phyloP scores from a whole-genome alignment of 2,888 invertebrate genomes.

The Papilio demoleus region DNA sequence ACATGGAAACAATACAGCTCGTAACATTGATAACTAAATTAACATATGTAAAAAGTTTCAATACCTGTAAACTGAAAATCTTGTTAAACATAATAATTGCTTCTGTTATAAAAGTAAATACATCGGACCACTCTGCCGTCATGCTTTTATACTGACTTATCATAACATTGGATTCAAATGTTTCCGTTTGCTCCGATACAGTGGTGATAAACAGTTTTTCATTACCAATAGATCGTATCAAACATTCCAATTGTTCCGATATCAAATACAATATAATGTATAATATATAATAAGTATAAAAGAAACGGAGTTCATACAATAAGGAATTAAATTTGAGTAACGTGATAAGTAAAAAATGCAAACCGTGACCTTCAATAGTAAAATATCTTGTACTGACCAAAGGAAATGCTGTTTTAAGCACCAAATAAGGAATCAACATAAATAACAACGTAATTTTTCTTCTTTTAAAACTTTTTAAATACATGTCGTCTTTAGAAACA shows the following conservation, averaged over 20 bases:
- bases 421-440: neutral
- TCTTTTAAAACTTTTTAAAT: slow-evolving; percentile 15
- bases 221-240: slow-evolving; percentile 10
- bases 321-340: slow-evolving; percentile 1
- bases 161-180: neutral
- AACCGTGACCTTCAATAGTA: neutral
- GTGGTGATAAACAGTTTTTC: neutral
- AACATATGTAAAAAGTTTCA: neutral
- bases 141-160: neutral
- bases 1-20: no score
- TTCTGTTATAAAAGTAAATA: slow-evolving; percentile 2
- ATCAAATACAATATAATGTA: slow-evolving; percentile 14
- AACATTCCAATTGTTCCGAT: slow-evolving; percentile 24
- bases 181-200: neutral
- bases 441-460: neutral
- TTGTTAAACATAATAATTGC: slow-evolving; percentile 13
- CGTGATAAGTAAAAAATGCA: neutral
- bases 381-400: neutral
- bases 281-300: neutral
- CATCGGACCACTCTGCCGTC: slow-evolving; percentile 5
- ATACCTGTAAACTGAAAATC: slow-evolving; percentile 36
- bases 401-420: neutral
- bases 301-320: neutral
- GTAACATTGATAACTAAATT: no score
- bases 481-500: slow-evolving; percentile 2